Conservation (phyloP, 2,797 vertebrate genomes). For the Cottoperca gobio region DNA sequence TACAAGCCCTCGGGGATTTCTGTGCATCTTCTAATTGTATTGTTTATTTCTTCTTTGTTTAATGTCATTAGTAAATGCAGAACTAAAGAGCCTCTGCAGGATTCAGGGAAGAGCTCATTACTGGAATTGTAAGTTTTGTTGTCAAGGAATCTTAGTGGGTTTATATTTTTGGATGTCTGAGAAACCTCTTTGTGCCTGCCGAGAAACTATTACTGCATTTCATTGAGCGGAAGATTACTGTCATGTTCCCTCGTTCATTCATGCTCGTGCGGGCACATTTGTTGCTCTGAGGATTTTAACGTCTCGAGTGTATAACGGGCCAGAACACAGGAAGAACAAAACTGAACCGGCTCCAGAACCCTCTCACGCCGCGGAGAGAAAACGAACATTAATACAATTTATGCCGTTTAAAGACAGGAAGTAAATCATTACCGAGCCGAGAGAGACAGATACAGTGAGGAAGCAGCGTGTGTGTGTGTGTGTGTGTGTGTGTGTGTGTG, state of each 20-base stretch:
- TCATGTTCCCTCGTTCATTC: neutral
- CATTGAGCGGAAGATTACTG: neutral
- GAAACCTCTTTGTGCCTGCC: neutral
- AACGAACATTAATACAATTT: constrained; percentile 11
- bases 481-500: constrained; percentile 5
- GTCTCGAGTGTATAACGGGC: neutral
- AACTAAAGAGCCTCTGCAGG: no score
- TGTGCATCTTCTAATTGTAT: no score
- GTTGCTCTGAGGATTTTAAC: neutral
- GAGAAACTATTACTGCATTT: neutral
- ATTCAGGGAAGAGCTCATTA: no score
- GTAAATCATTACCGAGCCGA: neutral
- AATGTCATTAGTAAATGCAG: no score
- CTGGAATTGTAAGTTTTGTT: neutral
- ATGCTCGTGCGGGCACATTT: neutral
- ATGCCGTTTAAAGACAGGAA: constrained; percentile 1
- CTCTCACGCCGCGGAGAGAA: neutral
- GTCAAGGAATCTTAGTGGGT: neutral
- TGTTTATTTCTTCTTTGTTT: no score
- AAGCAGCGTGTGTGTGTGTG: constrained; percentile 10
- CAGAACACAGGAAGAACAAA: neutral
- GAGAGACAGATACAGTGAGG: constrained; percentile 5
- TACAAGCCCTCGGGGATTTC: no score
- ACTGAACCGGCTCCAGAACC: neutral
- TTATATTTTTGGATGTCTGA: neutral